These are phyloP conservation scores for Cydia strobilella DNA, from an alignment of 1,140 invertebrate genomes.

Conservation along the genomic window DNA sequence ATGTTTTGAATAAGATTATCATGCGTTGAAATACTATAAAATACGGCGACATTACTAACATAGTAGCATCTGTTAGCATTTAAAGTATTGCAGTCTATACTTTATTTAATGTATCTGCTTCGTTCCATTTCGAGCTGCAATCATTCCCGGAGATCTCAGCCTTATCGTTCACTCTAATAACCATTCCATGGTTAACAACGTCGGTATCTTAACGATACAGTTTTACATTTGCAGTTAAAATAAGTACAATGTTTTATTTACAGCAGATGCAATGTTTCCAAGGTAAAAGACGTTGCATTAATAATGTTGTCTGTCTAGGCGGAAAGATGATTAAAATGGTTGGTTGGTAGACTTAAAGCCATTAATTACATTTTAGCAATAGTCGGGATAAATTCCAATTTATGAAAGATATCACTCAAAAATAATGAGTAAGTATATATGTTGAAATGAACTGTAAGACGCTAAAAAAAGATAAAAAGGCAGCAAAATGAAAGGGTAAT, in stretches of 20 bases:
- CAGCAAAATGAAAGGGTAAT: not conserved
- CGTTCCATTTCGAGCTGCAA: not conserved
- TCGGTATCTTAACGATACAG: slow-evolving; percentile 5
- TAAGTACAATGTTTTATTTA: not conserved
- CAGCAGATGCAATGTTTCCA: slow-evolving; percentile 5
- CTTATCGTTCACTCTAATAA: slow-evolving; percentile 22
- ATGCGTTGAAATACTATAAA: not conserved
- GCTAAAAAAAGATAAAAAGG: not conserved
- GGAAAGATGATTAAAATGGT: too few relatives aligned
- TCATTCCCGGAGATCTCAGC: slow-evolving; percentile 25
- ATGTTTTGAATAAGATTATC: not conserved
- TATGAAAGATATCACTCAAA: too few relatives aligned
- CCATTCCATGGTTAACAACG: slow-evolving; percentile 22
- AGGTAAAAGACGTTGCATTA: slow-evolving; percentile 6
- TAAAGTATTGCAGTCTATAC: not conserved
- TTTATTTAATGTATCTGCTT: slow-evolving; percentile 14
- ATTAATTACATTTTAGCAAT: too few relatives aligned
- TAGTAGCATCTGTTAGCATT: not conserved
- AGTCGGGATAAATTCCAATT: too few relatives aligned
- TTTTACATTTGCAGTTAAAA: slow-evolving; percentile 24
- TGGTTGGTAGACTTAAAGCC: too few relatives aligned
- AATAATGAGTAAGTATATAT: too few relatives aligned
- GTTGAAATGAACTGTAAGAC: not conserved
- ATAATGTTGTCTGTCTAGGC: not conserved
- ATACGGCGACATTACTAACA: not conserved